Conservation (phyloP, 2,888 invertebrate genomes). For the Leptinotarsa tumamoca region DNA sequence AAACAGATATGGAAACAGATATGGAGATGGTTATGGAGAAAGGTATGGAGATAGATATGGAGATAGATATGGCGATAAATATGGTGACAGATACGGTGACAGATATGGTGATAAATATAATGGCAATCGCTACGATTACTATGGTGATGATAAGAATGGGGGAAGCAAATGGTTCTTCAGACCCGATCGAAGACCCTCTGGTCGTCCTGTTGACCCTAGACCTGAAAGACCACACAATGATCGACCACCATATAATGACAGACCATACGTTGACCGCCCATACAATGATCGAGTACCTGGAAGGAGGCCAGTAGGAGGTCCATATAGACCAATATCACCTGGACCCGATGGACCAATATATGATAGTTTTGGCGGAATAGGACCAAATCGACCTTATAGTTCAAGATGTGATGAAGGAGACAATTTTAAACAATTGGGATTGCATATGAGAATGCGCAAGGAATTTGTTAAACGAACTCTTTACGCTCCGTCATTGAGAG, state of each 20-base stretch:
- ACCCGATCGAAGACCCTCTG: conserved; percentile 59
- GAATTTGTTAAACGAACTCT: conserved; percentile 81
- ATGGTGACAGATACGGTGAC: conserved; percentile 56
- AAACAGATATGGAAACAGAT: conserved; percentile 47
- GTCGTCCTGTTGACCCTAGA: conserved; percentile 53
- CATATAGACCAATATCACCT: conserved; percentile 60
- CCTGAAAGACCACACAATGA: conserved; percentile 42
- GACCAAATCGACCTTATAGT: conserved; percentile 63
- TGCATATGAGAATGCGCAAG: conserved; percentile 81
- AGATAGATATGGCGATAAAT: conserved; percentile 56
- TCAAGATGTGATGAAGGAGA: conserved; percentile 83
- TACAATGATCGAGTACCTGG: conserved; percentile 33
- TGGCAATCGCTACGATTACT: conserved; percentile 52
- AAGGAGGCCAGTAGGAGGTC: conserved; percentile 40
- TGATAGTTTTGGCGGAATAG: conserved; percentile 62
- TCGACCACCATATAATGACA: conserved; percentile 43
- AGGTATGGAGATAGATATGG: conserved; percentile 52
- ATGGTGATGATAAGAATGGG: conserved; percentile 61
- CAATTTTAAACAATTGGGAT: conserved; percentile 82
- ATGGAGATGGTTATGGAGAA: conserved; percentile 56
- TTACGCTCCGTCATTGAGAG: conserved; percentile 79
- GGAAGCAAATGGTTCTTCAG: conserved; percentile 62
- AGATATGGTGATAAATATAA: conserved; percentile 56
- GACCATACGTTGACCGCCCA: conserved; percentile 46
- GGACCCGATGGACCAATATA: conserved; percentile 65